phyloP scores from a whole-genome alignment of 1,140 invertebrate genomes.

The Scaptodrosophila lebanonensis region DNA sequence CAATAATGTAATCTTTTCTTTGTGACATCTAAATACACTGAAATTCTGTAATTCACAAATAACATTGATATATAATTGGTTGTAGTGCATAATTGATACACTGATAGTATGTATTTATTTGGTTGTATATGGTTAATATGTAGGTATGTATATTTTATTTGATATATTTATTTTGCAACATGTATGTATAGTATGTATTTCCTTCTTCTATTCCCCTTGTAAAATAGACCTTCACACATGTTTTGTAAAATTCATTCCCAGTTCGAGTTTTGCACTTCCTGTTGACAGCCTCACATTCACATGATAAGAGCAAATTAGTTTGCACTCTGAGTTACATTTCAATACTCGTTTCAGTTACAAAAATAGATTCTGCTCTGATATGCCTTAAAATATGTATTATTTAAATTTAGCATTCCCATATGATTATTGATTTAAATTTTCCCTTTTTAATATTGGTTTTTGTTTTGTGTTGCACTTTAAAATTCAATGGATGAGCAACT shows the following conservation, averaged over 20 bases:
- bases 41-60: slow-evolving; percentile 43
- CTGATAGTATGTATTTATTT: slow-evolving; percentile 17
- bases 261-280: slow-evolving; percentile 30
- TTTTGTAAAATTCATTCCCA: neutral
- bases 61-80: slow-evolving; percentile 42
- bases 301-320: slow-evolving; percentile 7
- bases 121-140: neutral
- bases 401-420: too few relatives aligned
- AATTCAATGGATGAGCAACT: too few relatives aligned
- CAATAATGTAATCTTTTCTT: neutral
- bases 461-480: too few relatives aligned
- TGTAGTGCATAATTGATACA: too few relatives aligned
- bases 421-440: too few relatives aligned
- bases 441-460: neutral
- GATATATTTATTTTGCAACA: neutral
- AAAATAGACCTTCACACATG: slow-evolving; percentile 11
- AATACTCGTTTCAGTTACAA: too few relatives aligned
- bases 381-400: slow-evolving; percentile 46
- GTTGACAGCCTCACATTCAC: slow-evolving; percentile 38
- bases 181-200: neutral
- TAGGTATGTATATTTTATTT: too few relatives aligned
- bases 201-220: neutral
- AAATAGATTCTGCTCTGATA: slow-evolving; percentile 45
- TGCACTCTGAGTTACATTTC: too few relatives aligned
- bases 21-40: slow-evolving; percentile 18